These are phyloP conservation scores for Molorchus minor DNA, from an alignment of 2,888 invertebrate species.

Conservation along the genomic window DNA sequence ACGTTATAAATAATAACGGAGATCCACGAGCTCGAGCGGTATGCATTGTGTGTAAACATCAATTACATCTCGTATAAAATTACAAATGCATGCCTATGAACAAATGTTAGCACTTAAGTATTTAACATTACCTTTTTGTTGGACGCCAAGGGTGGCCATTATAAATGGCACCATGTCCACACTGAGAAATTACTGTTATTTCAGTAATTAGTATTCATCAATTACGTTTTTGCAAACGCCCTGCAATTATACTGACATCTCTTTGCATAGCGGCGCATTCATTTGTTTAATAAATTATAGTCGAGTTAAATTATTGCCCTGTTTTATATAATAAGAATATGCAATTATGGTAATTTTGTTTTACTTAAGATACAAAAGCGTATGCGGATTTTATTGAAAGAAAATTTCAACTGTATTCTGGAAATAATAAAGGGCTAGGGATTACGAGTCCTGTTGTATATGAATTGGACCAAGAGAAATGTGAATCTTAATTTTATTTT, in stretches of 20 bases:
- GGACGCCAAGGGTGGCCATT: conserved; percentile 37
- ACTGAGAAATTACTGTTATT: conserved; percentile 17
- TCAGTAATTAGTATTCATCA: conserved; percentile 28
- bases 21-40: conserved; percentile 38
- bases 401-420: conserved; percentile 7
- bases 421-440: neutral
- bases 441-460: no score
- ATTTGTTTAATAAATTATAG: conserved; percentile 34
- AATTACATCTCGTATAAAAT: conserved; percentile 41
- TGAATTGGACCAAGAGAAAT: no score
- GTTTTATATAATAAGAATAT: conserved; percentile 20
- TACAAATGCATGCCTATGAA: conserved; percentile 41
- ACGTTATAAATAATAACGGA: conserved; percentile 8
- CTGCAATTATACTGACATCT: conserved; percentile 33
- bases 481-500: no score
- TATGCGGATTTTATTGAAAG: conserved; percentile 7
- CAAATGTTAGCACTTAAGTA: conserved; percentile 44
- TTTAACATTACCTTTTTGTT: conserved; percentile 29
- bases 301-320: conserved; percentile 34
- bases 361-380: conserved; percentile 11
- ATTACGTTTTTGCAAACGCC: conserved; percentile 32
- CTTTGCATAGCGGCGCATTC: conserved; percentile 30
- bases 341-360: conserved; percentile 35
- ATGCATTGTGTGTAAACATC: conserved; percentile 47
- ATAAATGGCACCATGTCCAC: conserved; percentile 30